Base-by-base conservation (phyloP, 2,888 invertebrate species). In the Troides oblongomaculatus region DNA sequence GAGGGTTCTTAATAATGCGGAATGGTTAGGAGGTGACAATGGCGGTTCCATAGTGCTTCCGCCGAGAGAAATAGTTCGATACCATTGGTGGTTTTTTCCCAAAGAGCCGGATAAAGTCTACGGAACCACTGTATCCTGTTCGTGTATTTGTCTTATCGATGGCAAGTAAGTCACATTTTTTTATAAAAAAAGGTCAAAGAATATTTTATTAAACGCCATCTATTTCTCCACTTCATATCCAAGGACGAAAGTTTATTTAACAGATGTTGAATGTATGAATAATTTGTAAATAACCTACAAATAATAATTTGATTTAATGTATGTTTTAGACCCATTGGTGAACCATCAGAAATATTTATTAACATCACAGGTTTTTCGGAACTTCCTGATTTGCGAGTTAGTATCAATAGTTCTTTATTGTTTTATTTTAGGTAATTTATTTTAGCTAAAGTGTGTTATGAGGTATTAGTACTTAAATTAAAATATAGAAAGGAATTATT, bases 71-170 rank as follows among this genome's bases (percentile, higher is more conserved):
- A 87, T 92, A 61, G 73, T 88, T 1, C 82, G 83, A 18, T 92
- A 84, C 65, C 86, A 85, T 57, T 92, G 89, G 89, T 92, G 92
- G 92, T 93, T 92, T 77, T 92, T 90, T 71, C 92, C 92, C 1
- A 88, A 81, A 73, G 74, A 73, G 1, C 78, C 81, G 6, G 75
- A 90, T 62, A 84, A 82, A 74, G 87, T 91, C 1, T 92, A 92
- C 71, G 83, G 86, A 63, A 89, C 91, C 0, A 89, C 84, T 0
- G 76, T 91, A 1, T 89, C 87, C 23, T 87, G 89, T 67, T 87
- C 91, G 1, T 91, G 90, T 71, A 75, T 92, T 14, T 90, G 89
- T 72, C 78, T 92, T 59, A 87, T 92, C 66, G 74, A 87, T 69
- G 87, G 84, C 73, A 87, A 84, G 92, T 91, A 75, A 78, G 71